Base-by-base conservation (phyloP, 2,888 invertebrate species). In the Zygogramma bicolorata region DNA sequence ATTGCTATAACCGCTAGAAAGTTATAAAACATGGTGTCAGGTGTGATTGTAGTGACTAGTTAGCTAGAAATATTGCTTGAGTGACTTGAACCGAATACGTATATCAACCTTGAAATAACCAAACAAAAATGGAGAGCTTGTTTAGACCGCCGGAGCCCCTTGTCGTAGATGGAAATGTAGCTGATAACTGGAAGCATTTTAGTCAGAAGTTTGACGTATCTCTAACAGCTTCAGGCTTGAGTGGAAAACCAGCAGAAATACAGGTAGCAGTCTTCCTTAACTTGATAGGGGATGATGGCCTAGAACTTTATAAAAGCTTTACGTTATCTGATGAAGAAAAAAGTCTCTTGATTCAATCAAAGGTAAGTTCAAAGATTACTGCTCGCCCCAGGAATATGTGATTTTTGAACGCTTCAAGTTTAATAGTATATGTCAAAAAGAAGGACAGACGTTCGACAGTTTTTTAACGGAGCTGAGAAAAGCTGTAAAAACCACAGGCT, bases 391-490 rank as follows among this genome's bases (percentile, higher is more conserved):
- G 49, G 25, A 49, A 63, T n/a, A n/a, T n/a, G n/a, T n/a, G n/a
- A n/a, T n/a, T n/a, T n/a, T n/a, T n/a, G n/a, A n/a, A n/a, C n/a
- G 70, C 74, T 67, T 61, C 70, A 20, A 74, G 79, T 75, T 83
- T 65, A 76, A 80, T 57, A 77, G 71, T 53, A 77, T 81, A 29
- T 61, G 68, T 3, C 82, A 83, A 67, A 74, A 70, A 58, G 77
- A 80, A 67, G 78, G 78, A 8, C 81, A 82, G 73, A 63, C 46
- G 15, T 81, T 82, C 72, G 81, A 82, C 62, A 70, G 68, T 31
- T 84, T 82, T 74, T 59, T 81, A 31, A 77, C 79, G 3, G 80
- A 83, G 40, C 49, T 81, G 49, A 78, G 75, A 71, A 79, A 78
- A 66, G 71, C 79, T 15, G 73, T 78, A 15, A 78, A 83, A 71